These are phyloP conservation scores for Etheostoma cragini DNA, from an alignment of 2,113 vertebrate genomes.

Conservation along the genomic window DNA sequence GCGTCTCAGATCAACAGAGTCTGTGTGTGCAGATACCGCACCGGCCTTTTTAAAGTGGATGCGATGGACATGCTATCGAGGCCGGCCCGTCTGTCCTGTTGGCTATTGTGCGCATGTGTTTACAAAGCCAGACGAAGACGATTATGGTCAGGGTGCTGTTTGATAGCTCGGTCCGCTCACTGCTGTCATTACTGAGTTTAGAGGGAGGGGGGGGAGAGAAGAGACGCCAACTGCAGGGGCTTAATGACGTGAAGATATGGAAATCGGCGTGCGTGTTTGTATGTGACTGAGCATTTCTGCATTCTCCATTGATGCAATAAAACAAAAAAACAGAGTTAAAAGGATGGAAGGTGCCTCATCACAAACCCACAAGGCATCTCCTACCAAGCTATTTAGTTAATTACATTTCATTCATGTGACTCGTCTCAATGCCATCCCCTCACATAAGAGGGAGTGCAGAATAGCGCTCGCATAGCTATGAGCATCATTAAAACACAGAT, in stretches of 20 bases:
- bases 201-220: neutral
- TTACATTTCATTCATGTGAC: conserved; percentile 26
- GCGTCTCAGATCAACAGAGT: conserved; percentile 34
- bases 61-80: conserved; percentile 41
- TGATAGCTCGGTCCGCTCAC: conserved; percentile 14
- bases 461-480: neutral
- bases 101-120: conserved; percentile 5
- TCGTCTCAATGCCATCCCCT: conserved; percentile 9
- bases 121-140: conserved; percentile 37
- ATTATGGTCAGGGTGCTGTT: conserved; percentile 3
- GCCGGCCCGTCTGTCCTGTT: conserved; percentile 30
- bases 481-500: conserved; percentile 41
- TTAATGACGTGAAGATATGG: conserved; percentile 12
- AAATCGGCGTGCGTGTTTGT: neutral
- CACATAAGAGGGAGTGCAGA: conserved; percentile 7
- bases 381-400: conserved; percentile 48
- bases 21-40: conserved; percentile 23
- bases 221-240: neutral
- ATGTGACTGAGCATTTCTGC: neutral
- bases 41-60: conserved; percentile 38
- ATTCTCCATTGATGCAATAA: conserved; percentile 10
- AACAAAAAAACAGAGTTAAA: conserved; percentile 38
- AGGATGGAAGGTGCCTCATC: conserved; percentile 31
- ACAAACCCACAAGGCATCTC: conserved; percentile 29
- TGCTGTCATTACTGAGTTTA: conserved; percentile 16